Evolutionary conservation across 1,140 invertebrate genomes (phyloP), one percentile per base, ranked within the genome.

Genomic region (Drosophila asahinai): DNA sequence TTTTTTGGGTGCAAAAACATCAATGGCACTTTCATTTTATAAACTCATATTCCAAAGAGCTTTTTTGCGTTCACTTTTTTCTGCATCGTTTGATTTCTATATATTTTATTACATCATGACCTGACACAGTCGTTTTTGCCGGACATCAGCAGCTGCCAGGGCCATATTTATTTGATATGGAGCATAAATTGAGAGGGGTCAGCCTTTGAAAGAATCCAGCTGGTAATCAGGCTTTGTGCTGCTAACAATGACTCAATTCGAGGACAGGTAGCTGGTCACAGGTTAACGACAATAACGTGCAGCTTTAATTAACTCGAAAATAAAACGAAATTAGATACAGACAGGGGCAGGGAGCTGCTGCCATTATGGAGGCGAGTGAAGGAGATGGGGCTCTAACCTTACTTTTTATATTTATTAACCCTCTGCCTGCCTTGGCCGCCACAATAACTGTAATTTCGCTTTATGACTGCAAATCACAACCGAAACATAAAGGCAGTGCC

Each of bases 331-430:
- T 90, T 90, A 76, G 63, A 62, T 33, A 38, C 48, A 43, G 40
- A 27, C 14, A 14, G 14, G 67, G 43, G 27, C 9, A 22, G n/a
- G 27, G 19, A 60, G 38, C 14, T 19, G 55, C 40, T 55, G 64
- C 54, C 80, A 73, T 83, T 83, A 74, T 82, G 65, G 42, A 12
- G 25, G 49, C 19, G 54, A 47, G 33, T 40, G 54, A 42, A 54
- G 55, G 59, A 17, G 36, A 11, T 15, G 48, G 48, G 54, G 59
- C 30, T 54, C 73, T 67, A 77, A 74, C 84, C 77, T 75, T 81
- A 79, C 83, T 80, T 90, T 90, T 90, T 90, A 91, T 90, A 90
- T 90, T 90, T 90, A 90, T 91, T 91, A 90, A 90, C 86, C 86
- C 83, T 83, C 72, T 60, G 58, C 59, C 55, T 60, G 78, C 42